Percentiles rank a stretch among this genome's conserved stretches.
Conservation (phyloP, 2,888 invertebrate species). For the Unio delphinus region DNA sequence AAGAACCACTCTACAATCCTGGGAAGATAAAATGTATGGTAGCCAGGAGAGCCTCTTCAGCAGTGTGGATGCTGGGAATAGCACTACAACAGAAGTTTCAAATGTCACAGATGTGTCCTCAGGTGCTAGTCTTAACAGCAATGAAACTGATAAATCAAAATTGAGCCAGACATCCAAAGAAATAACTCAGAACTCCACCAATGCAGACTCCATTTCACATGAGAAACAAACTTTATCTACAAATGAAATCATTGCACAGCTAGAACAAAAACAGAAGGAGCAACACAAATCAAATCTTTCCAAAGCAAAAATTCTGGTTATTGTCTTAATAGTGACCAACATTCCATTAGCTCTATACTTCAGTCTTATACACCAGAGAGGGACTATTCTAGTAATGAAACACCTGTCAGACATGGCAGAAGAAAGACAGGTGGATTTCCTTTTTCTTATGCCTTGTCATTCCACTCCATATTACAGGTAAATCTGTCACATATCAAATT, state of each 20-base stretch:
- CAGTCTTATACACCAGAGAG: slow-evolving; percentile 85
- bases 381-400: slow-evolving; percentile 83
- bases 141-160: slow-evolving; percentile 12
- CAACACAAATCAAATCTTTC: slow-evolving; percentile 45
- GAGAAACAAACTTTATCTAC: slow-evolving; percentile 22
- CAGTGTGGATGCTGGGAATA: slow-evolving; percentile 21
- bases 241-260: slow-evolving; percentile 34
- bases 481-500: slow-evolving; percentile 4
- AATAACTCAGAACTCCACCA: too few species aligned
- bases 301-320: slow-evolving; percentile 52
- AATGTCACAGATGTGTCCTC: slow-evolving; percentile 8
- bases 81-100: slow-evolving; percentile 28
- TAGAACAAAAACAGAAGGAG: slow-evolving; percentile 36
- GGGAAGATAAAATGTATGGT: slow-evolving; percentile 15
- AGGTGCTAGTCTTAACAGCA: slow-evolving; percentile 14
- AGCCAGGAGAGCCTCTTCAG: slow-evolving; percentile 40
- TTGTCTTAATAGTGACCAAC: slow-evolving; percentile 66
- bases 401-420: slow-evolving; percentile 75
- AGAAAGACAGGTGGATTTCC: slow-evolving; percentile 73
- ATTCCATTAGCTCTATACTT: slow-evolving; percentile 78
- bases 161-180: too few species aligned
- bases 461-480: slow-evolving; percentile 90
- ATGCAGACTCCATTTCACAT: too few species aligned
- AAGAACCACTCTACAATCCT: slow-evolving; percentile 7
- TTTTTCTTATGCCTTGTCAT: slow-evolving; percentile 95